These are phyloP conservation scores for Cordilura impudica DNA, from an alignment of 2,888 invertebrate species.

Conservation along the genomic window DNA sequence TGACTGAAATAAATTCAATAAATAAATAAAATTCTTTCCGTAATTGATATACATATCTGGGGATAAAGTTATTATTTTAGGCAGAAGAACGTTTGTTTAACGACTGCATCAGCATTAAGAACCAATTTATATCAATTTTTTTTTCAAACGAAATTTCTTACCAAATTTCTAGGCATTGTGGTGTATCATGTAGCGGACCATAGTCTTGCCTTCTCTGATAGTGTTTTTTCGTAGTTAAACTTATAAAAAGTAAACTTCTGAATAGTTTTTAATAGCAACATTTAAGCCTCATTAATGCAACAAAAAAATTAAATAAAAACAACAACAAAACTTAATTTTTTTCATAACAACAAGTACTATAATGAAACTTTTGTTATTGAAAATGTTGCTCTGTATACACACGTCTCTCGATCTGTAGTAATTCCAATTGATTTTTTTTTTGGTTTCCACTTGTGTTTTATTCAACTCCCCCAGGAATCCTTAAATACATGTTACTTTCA, in stretches of 20 bases:
- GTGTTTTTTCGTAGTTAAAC: constrained; percentile 31
- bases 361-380: constrained; percentile 36
- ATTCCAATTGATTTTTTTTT: constrained; percentile 43
- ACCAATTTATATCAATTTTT: too few relatives aligned
- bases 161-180: too few relatives aligned
- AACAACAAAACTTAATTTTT: constrained; percentile 15
- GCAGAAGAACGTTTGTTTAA: too few relatives aligned
- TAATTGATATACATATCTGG: too few relatives aligned
- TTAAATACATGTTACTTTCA: constrained; percentile 63
- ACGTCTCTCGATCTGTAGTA: constrained; percentile 32
- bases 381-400: constrained; percentile 50
- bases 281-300: constrained; percentile 66
- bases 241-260: constrained; percentile 52
- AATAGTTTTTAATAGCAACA: constrained; percentile 62
- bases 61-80: too few relatives aligned
- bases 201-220: neutral
- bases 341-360: constrained; percentile 34
- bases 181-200: too few relatives aligned
- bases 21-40: too few relatives aligned
- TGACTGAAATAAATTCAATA: too few relatives aligned
- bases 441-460: constrained; percentile 53
- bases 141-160: too few relatives aligned
- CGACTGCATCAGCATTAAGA: too few relatives aligned
- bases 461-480: constrained; percentile 63
- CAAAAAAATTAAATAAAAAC: constrained; percentile 49